Percentiles rank a stretch among this genome's conserved stretches.
phyloP scores from a whole-genome alignment of 2,113 vertebrate species.

The Cephalopholis sonnerati region DNA sequence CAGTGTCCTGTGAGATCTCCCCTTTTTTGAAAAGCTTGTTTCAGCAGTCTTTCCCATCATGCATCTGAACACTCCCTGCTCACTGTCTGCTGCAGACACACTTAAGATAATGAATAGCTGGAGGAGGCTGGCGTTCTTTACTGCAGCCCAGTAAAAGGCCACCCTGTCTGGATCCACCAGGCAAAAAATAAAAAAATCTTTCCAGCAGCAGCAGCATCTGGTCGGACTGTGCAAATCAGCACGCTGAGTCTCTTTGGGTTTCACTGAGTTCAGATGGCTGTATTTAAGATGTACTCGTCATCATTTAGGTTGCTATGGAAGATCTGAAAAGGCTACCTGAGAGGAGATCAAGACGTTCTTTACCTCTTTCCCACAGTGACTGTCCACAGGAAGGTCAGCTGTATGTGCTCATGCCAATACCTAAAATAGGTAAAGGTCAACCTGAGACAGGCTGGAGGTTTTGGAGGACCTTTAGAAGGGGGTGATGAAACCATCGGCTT shows the following conservation, averaged over 20 bases:
- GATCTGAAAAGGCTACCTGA: background rate
- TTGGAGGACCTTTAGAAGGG: conserved; percentile 21
- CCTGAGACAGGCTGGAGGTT: background rate
- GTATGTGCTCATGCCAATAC: background rate
- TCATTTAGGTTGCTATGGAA: background rate
- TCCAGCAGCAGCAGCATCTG: conserved; percentile 40
- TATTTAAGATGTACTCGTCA: conserved; percentile 28
- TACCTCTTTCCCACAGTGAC: background rate
- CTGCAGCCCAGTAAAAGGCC: conserved; percentile 71
- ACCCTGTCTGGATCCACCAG: conserved; percentile 68
- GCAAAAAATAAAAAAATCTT: conserved; percentile 44
- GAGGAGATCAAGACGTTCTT: conserved; percentile 4
- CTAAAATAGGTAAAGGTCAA: conserved; percentile 47
- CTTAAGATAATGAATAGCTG: conserved; percentile 82
- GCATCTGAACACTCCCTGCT: conserved; percentile 55
- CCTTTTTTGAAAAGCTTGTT: conserved; percentile 57
- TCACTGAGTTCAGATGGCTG: conserved; percentile 26
- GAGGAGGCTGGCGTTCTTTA: conserved; percentile 73
- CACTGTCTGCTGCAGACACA: conserved; percentile 73
- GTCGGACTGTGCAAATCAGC: conserved; percentile 27
- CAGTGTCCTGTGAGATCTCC: conserved; percentile 51
- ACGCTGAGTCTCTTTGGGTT: conserved; percentile 28
- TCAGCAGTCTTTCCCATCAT: conserved; percentile 70
- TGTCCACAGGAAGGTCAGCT: conserved; percentile 24
- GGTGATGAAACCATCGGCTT: conserved; percentile 20